Base-by-base conservation (phyloP, 1,140 invertebrate genomes). In the Drosophila sp. region DNA sequence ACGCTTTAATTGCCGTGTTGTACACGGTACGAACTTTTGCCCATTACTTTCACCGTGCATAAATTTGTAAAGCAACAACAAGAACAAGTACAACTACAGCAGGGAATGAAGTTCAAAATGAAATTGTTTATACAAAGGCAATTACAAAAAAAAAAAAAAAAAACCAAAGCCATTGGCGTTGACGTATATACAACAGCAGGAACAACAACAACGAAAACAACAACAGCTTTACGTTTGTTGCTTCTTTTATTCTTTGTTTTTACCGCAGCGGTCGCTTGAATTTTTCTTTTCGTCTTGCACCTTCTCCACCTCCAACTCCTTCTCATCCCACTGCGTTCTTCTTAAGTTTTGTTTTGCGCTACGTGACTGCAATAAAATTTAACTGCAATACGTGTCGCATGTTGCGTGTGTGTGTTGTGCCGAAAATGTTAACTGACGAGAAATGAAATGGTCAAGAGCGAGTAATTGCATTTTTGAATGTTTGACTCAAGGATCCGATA, bases 361-460 rank as follows among this genome's bases (percentile, higher is more conserved):
- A 84, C 80, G 80, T 84, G 80, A 79, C 80, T 79, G 80, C 73
- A 80, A 84, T 84, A 84, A 83, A 84, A 84, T 83, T 77, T 84
- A 84, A 84, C 80, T 84, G 80, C 80, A 84, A 84, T 78, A 84
- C 80, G 80, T 84, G 80, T 69, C 54, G 45, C 76, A 65, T 78
- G 66, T 63, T 56, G 21, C 21, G n/a, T 21, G 21, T 21, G 21
- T 21, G 63, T 50, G 41, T 41, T 72, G 53, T 65, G 53, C 45
- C 53, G 53, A 72, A 71, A 72, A 72, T 59, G 46, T 54, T 27
- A 56, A 57, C 25, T 64, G 36, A n/a, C 16, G 21, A 72, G 5
- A 48, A 69, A 29, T 38, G 50, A 56, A 69, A 67, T 56, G 71
- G 56, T 40, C 63, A 67, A 72, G 46, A 59, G 43, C 65, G 48